Conservation (phyloP, 2,797 vertebrate genomes). For the Hydrophis major region DNA sequence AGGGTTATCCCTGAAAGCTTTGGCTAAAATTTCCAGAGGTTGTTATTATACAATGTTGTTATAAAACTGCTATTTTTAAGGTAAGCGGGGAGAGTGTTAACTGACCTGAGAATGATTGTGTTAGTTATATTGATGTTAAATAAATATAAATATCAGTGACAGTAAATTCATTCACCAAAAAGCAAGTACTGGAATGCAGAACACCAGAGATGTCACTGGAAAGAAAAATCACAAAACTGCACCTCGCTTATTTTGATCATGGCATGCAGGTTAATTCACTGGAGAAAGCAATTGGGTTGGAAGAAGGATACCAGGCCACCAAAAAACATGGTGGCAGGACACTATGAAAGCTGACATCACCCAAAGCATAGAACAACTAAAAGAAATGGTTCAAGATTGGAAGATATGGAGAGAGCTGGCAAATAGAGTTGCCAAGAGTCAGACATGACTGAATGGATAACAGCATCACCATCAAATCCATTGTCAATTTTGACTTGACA, state of each 20-base stretch:
- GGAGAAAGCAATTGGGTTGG: neutral
- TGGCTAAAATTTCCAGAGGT: neutral
- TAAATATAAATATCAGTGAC: neutral
- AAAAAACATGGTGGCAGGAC: neutral
- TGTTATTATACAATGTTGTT: neutral
- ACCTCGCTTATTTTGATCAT: neutral
- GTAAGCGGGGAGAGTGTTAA: neutral
- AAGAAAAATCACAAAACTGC: neutral
- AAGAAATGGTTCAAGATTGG: neutral
- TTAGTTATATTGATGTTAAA: neutral
- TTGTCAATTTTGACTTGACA: neutral
- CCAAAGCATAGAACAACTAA: neutral
- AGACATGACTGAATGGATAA: neutral
- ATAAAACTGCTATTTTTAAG: neutral
- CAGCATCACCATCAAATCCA: neutral
- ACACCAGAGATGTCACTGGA: neutral
- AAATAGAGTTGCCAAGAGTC: neutral
- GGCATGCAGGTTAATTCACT: neutral
- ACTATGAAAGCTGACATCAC: neutral
- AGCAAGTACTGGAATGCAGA: neutral
- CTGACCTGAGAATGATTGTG: neutral
- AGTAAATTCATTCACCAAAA: neutral
- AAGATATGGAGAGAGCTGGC: neutral
- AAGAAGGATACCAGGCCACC: neutral
- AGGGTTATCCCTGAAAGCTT: neutral